Conservation (phyloP, 1,140 invertebrate genomes). For the Drosophila pachea region DNA sequence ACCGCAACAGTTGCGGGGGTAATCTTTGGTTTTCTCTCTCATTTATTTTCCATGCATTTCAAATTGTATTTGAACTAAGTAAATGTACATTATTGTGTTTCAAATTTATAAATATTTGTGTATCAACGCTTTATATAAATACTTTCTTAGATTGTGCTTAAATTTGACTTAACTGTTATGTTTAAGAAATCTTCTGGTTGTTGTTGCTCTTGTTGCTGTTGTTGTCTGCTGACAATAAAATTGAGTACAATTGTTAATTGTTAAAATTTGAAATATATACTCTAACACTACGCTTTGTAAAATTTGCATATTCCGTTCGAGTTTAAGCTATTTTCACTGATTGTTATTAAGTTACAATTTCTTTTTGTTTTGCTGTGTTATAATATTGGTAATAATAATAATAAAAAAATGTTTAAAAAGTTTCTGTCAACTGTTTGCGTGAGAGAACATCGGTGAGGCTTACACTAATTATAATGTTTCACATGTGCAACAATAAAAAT, state of each 20-base stretch:
- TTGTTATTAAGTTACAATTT: conserved; percentile 63
- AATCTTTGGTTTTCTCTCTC: conserved; percentile 29
- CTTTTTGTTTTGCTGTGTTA: conserved; percentile 29
- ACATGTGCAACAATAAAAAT: conserved; percentile 61
- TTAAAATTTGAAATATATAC: conserved; percentile 62
- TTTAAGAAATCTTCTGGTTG: conserved; percentile 32
- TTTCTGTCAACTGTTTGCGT: conserved; percentile 30
- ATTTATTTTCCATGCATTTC: conserved; percentile 67
- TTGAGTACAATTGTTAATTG: conserved; percentile 48
- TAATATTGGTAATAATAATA: conserved; percentile 7
- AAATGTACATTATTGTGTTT: conserved; percentile 73
- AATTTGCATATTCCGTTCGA: conserved; percentile 48
- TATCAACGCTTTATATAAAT: conserved; percentile 60
- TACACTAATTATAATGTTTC: conserved; percentile 34
- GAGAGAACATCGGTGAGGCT: conserved; percentile 48
- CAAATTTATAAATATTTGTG: conserved; percentile 67
- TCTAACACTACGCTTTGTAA: conserved; percentile 55
- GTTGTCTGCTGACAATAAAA: conserved; percentile 51
- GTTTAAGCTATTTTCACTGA: conserved; percentile 64
- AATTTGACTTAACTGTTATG: conserved; percentile 37
- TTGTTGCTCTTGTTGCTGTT: conserved; percentile 23
- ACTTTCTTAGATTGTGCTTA: conserved; percentile 62
- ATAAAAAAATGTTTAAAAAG: conserved; percentile 38
- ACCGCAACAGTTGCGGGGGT: neutral
- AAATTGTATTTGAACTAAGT: conserved; percentile 75